phyloP scores from a whole-genome alignment of 2,888 invertebrate genomes.

The Drosophila planitibia region DNA sequence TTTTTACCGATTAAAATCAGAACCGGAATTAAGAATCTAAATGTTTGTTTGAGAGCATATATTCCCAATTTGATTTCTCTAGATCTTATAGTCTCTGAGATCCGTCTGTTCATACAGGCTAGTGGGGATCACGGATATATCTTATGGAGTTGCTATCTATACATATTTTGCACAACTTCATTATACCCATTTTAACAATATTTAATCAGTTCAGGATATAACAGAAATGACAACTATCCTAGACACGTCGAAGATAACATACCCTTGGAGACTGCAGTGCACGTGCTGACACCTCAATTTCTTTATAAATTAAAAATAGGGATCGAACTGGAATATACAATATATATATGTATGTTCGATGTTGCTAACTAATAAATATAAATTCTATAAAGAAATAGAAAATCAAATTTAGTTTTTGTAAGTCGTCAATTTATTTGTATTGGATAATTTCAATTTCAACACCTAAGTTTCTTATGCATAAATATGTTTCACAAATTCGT shows the following conservation, averaged over 20 bases:
- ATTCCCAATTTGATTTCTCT: not conserved
- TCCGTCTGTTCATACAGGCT: not conserved
- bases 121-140: not conserved
- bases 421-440: conserved; percentile 26
- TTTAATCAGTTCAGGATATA: too few species aligned
- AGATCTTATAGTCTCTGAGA: not conserved
- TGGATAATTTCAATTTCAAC: not conserved
- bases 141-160: not conserved
- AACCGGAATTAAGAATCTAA: not conserved
- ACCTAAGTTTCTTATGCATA: not conserved
- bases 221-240: too few species aligned
- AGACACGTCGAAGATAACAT: too few species aligned
- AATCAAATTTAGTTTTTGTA: not conserved
- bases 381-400: not conserved
- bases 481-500: not conserved
- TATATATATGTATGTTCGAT: not conserved
- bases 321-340: not conserved
- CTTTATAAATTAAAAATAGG: not conserved
- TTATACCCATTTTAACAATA: not conserved
- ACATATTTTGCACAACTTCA: not conserved
- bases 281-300: not conserved
- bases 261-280: not conserved
- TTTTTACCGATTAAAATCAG: not conserved
- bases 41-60: not conserved
- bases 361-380: not conserved